Evolutionary conservation across 2,888 invertebrate species (phyloP), one percentile per base, ranked within the genome.

Genomic region (Mylabris sibirica): DNA sequence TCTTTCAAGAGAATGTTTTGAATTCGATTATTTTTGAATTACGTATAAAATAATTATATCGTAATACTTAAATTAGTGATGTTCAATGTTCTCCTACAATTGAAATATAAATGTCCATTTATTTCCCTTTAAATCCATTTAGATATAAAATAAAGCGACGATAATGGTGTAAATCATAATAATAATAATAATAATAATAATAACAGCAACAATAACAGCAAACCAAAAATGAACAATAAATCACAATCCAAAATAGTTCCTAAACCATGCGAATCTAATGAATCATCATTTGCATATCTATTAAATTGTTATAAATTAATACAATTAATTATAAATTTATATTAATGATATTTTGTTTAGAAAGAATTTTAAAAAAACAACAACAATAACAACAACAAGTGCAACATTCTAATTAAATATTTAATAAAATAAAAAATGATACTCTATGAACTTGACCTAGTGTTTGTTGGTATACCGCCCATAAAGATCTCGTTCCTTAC

Each of bases 381-480:
- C 44, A 66, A 66, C 11, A 60, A 17, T 1, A 20, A 22, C 3
- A 59, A 34, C 44, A 61, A 66, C 22, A 60, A 57, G n/a, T 35
- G 24, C 3, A 64, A 64, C 24, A 20, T 57, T 35, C 34, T 49
- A 30, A 30, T 49, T 30, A 53, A 8, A 35, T 53, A 24, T 24
- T 22, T 4, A 41, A 63, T 30, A 63, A 14, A 44, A 44, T 4
- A 30, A 53, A 53, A 17, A 24, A 64, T 17, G 14, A 60, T 65
- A 63, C 69, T 69, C 70, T 64, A 59, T 72, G 74, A 74, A 75
- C 75, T 74, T 75, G 74, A 74, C 75, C 75, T 70, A 73, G 72
- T 72, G 49, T 22, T 72, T 20, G 20, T 17, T 17, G 20, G 20
- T 53, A 53, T 68, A 62, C 64, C 63, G 68, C 70, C 67, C 69